Percentiles rank a stretch among this genome's conserved stretches.
Evolutionary conservation across 2,113 vertebrate genomes (phyloP).

Genomic region (Sinocyclocheilus rhinocerous): DNA sequence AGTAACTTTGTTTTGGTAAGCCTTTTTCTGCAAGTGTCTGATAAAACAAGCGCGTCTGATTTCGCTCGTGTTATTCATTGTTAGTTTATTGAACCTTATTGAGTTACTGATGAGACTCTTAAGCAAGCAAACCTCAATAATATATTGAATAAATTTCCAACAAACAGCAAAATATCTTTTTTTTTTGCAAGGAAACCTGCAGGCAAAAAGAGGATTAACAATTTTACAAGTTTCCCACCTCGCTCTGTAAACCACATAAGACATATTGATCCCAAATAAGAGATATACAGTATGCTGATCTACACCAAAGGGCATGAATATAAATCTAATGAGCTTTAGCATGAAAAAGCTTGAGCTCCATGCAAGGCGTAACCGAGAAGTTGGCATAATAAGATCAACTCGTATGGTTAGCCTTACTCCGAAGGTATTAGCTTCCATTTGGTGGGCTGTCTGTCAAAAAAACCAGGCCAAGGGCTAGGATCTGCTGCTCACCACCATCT

Average conservation of each 20-base stretch:
- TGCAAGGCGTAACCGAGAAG: neutral
- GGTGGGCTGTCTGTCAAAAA: conserved; percentile 24
- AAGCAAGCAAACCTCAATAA: neutral
- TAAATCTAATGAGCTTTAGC: conserved; percentile 13
- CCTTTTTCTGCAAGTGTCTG: too few relatives aligned
- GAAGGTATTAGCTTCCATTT: conserved; percentile 34
- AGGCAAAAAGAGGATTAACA: conserved; percentile 28
- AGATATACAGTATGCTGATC: conserved; percentile 36
- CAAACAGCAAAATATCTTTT: neutral
- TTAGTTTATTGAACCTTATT: neutral
- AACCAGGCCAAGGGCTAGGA: neutral
- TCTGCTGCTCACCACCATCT: neutral
- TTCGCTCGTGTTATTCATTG: neutral
- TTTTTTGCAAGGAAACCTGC: conserved; percentile 7
- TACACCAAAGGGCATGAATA: conserved; percentile 15
- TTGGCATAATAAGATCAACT: conserved; percentile 18
- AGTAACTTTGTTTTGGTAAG: too few relatives aligned
- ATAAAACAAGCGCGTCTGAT: too few relatives aligned
- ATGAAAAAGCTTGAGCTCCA: conserved; percentile 11
- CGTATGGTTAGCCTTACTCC: conserved; percentile 14
- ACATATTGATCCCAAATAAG: conserved; percentile 38
- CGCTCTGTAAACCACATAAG: neutral
- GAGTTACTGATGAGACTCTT: neutral
- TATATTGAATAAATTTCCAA: neutral
- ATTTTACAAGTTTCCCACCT: conserved; percentile 30